Evolutionary conservation across 2,113 vertebrate species (phyloP).

Genomic region (Gracilinanus agilis): DNA sequence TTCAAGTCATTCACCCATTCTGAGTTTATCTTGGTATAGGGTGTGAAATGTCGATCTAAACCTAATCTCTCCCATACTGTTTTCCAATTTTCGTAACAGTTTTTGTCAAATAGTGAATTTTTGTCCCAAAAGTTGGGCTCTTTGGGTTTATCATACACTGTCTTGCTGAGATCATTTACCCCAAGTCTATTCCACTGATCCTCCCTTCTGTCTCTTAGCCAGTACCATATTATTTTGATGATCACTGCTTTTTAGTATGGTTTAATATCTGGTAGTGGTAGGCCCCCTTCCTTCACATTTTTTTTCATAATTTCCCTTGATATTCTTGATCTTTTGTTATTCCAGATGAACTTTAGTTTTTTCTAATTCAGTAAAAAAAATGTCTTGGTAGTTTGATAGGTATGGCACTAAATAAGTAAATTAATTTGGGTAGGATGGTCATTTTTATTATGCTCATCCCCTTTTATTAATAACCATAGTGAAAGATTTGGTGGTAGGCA

Average conservation of each 20-base stretch:
- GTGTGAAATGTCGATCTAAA: too few relatives aligned
- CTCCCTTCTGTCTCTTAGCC: too few relatives aligned
- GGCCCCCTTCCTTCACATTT: neutral
- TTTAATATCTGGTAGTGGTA: neutral
- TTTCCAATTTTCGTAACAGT: too few relatives aligned
- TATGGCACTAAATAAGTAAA: too few relatives aligned
- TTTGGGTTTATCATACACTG: neutral
- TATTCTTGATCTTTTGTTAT: neutral
- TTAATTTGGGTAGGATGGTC: neutral
- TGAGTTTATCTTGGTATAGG: too few relatives aligned
- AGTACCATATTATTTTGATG: too few relatives aligned
- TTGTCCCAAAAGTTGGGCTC: neutral
- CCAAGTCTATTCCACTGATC: too few relatives aligned
- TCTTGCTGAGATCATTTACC: neutral
- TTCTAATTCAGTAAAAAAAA: too few relatives aligned
- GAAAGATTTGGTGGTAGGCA: neutral
- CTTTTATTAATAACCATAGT: neutral
- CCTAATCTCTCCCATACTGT: too few relatives aligned
- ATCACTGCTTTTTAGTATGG: neutral
- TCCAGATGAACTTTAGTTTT: too few relatives aligned
- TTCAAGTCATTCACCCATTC: too few relatives aligned
- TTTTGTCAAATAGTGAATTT: neutral
- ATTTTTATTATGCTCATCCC: neutral
- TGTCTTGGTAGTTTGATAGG: too few relatives aligned
- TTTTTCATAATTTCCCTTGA: neutral